Evolutionary conservation across 2,113 vertebrate genomes (phyloP), one percentile per base, ranked within the genome.

Genomic region (Charina bottae): DNA sequence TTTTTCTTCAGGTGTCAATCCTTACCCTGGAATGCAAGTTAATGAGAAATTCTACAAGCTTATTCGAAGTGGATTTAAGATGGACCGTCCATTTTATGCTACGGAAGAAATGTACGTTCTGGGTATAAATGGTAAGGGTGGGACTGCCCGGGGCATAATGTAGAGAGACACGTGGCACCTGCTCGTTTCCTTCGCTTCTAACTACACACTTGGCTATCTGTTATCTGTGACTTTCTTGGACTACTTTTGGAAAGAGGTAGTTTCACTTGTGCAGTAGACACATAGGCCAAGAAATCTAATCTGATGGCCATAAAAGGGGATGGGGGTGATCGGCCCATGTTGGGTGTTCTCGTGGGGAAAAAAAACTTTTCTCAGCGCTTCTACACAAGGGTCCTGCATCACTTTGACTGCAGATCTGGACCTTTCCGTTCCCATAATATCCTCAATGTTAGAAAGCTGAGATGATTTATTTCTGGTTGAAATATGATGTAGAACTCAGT

Each of bases 1-100:
- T 89, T 93, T 92, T 84, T 46, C 1, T 95, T 89, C 4, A 99
- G 99, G 99, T 95, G 98, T 99, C 88, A 99, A 99, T 93, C 99
- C 99, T 33, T 99, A 99, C 92, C 99, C 99, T 1, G 99, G 99
- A n/a, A 97, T 99, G 90, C 98, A 98, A 3, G 99, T 99, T 59
- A 98, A 99, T 93, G 96, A 97, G 60, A 97, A 96, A 56, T 99
- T 99, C 97, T 99, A 99, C 92, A 97, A 98, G 60, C 97, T 99
- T 96, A 98, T 99, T 95, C 97, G 98, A 93, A 98, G 96, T 91
- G 99, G 99, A 85, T 99, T 99, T 97, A 98, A 99, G 96, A 99
- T 99, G 99, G 99, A 99, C 59, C 97, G 97, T 93, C 99, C 99
- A 0, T 99, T 98, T 97, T 99, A 99, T 84, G 98, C 99, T 88